Evolutionary conservation across 2,888 invertebrate genomes (phyloP).

Genomic region (Stenodera caucasica): DNA sequence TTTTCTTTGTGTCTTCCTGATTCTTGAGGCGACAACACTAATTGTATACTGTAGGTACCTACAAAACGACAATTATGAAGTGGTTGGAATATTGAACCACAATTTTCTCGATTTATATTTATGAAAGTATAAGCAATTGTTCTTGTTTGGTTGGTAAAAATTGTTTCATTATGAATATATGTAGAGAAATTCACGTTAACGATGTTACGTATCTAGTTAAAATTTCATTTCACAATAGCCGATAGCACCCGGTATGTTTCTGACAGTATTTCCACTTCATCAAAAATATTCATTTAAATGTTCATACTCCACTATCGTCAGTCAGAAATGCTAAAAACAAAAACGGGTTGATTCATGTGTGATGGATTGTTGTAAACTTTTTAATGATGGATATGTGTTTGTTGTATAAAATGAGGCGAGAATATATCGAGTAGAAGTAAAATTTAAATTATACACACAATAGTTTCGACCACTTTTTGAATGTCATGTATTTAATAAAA

Average conservation of each 20-base stretch:
- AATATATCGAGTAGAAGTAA: no score
- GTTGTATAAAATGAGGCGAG: not conserved
- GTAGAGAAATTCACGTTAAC: not conserved
- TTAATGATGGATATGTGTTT: not conserved
- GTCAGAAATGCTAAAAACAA: not conserved
- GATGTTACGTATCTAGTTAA: not conserved
- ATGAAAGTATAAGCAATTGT: not conserved
- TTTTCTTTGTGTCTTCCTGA: not conserved
- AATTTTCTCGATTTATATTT: not conserved
- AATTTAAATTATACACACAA: no score
- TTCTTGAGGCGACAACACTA: not conserved
- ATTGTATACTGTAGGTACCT: not conserved
- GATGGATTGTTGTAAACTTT: constrained; percentile 7
- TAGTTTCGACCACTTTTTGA: no score
- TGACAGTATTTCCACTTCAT: constrained; percentile 11
- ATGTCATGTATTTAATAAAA: no score
- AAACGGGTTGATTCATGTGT: constrained; percentile 7
- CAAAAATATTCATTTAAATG: constrained; percentile 3
- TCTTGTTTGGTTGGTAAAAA: not conserved
- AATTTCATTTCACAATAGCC: constrained; percentile 3
- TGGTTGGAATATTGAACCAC: constrained; percentile 1
- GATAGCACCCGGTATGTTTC: not conserved
- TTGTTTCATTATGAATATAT: not conserved
- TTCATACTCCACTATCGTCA: not conserved
- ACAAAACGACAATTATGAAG: not conserved